These are phyloP conservation scores for Cheilosia scutellata DNA, from an alignment of 2,888 invertebrate species.

Conservation along the genomic window DNA sequence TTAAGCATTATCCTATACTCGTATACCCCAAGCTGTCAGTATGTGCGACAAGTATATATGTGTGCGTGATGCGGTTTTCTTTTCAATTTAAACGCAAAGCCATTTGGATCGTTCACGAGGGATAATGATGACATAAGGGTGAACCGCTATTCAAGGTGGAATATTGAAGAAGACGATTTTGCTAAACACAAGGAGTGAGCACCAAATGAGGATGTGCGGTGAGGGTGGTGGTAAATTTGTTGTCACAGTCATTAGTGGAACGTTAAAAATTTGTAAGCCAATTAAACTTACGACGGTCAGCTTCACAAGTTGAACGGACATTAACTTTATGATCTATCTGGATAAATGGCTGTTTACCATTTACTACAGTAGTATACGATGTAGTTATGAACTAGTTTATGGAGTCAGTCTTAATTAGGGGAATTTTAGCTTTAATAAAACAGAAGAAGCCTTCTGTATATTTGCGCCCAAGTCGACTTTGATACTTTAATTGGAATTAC, in stretches of 20 bases:
- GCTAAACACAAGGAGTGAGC: slow-evolving; percentile 63
- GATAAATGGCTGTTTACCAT: slow-evolving; percentile 27
- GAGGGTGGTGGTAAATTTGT: slow-evolving; percentile 65
- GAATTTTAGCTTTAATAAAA: slow-evolving; percentile 15
- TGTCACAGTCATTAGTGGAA: slow-evolving; percentile 72
- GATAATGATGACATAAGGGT: slow-evolving; percentile 75
- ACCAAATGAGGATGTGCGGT: slow-evolving; percentile 9
- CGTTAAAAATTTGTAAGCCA: slow-evolving; percentile 75
- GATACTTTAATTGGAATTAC: slow-evolving; percentile 51
- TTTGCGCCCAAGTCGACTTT: slow-evolving; percentile 16
- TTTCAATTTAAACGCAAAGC: slow-evolving; percentile 73
- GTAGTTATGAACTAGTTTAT: slow-evolving; percentile 52
- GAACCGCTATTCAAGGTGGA: slow-evolving; percentile 60
- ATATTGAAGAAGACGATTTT: not conserved
- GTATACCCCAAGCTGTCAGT: slow-evolving; percentile 24
- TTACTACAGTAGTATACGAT: slow-evolving; percentile 24
- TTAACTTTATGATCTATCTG: slow-evolving; percentile 56
- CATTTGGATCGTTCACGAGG: slow-evolving; percentile 61
- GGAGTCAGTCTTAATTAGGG: slow-evolving; percentile 13
- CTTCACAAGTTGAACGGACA: slow-evolving; percentile 50
- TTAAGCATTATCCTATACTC: slow-evolving; percentile 32
- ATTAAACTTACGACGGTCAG: slow-evolving; percentile 54
- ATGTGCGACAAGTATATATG: slow-evolving; percentile 7
- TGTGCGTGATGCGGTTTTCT: slow-evolving; percentile 62
- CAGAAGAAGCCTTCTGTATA: not conserved